Percentiles rank a stretch among this genome's conserved stretches.
Conservation (phyloP, 2,888 invertebrate species). For the Nycteola revayana region DNA sequence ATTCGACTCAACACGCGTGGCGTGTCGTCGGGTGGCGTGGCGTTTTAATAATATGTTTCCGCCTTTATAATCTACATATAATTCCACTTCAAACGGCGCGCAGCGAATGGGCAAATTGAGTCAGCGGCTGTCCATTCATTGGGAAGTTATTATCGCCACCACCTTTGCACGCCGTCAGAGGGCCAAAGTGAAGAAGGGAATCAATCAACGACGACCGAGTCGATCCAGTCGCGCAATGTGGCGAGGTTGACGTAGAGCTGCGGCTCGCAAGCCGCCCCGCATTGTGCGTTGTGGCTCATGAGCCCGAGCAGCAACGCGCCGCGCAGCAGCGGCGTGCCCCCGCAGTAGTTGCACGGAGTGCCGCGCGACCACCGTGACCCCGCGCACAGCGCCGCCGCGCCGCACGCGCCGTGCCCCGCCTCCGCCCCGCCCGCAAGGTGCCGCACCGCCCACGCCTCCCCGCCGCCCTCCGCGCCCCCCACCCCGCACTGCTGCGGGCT, state of each 20-base stretch:
- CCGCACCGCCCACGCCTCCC: constrained; percentile 34
- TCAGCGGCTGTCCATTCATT: no score
- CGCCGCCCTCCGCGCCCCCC: no score
- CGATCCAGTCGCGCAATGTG: constrained; percentile 47
- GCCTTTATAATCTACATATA: no score
- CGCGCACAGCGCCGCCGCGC: constrained; percentile 36
- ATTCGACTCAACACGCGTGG: no score
- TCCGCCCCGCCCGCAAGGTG: constrained; percentile 33
- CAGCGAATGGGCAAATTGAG: no score
- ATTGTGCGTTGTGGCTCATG: constrained; percentile 47
- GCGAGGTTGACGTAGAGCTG: constrained; percentile 53
- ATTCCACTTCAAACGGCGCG: no score
- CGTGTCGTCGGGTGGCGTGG: no score
- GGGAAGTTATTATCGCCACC: no score
- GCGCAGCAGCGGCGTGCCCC: constrained; percentile 57
- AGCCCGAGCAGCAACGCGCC: constrained; percentile 40
- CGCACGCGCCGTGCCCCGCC: constrained; percentile 21
- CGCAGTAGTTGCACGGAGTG: constrained; percentile 54
- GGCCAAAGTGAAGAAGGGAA: no score
- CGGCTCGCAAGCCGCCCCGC: constrained; percentile 59
- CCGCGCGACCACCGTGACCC: constrained; percentile 35
- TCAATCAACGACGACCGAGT: constrained; percentile 25
- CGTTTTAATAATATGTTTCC: no score
- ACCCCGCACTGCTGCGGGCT: constrained; percentile 28
- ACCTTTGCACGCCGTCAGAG: no score